Evolutionary conservation across 2,797 vertebrate species (phyloP).

Genomic region (Lepidocolaptes lacrymiger): DNA sequence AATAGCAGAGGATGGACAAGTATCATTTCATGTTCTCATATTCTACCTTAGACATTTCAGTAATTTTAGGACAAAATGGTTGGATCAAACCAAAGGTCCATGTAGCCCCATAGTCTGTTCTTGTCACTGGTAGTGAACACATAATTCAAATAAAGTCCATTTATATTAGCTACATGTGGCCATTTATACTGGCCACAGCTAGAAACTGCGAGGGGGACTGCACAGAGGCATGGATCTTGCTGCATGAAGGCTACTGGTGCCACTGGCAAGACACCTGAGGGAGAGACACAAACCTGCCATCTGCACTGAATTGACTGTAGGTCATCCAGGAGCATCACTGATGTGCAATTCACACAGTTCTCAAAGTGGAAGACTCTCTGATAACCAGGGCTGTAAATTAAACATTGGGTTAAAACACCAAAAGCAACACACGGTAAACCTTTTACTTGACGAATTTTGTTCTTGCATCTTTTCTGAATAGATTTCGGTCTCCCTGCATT

Average conservation of each 20-base stretch:
- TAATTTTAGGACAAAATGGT: background rate
- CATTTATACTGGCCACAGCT: background rate
- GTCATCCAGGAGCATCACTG: background rate
- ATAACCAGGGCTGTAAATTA: background rate
- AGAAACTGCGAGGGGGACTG: background rate
- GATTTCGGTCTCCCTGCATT: background rate
- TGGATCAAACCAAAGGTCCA: background rate
- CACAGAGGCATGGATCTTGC: background rate
- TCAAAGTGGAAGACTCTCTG: background rate
- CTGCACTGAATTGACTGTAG: background rate
- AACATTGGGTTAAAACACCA: background rate
- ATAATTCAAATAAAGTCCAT: background rate
- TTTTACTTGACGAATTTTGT: background rate
- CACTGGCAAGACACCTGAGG: background rate
- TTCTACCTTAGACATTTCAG: background rate
- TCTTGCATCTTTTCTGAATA: background rate
- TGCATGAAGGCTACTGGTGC: background rate
- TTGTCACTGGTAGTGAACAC: background rate
- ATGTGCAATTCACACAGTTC: background rate
- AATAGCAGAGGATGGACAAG: background rate
- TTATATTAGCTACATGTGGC: background rate
- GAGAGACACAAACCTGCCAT: background rate
- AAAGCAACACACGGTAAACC: background rate
- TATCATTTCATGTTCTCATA: background rate
- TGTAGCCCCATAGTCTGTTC: background rate